phyloP scores from a whole-genome alignment of 2,888 invertebrate genomes.

The Beris morrisii region DNA sequence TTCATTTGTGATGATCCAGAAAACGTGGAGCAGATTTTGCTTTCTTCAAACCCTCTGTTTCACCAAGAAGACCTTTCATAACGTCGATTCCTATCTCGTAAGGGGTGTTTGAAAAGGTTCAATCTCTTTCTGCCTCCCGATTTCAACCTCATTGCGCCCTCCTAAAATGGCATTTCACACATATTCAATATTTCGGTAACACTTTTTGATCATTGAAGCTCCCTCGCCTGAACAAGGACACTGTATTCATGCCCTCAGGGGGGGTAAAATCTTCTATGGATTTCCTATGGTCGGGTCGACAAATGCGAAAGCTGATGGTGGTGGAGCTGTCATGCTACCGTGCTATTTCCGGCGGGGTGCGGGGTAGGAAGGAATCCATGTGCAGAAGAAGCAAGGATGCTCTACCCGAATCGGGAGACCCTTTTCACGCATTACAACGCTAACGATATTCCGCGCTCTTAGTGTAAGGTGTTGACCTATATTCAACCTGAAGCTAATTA shows the following conservation, averaged over 20 bases:
- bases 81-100: too few relatives aligned
- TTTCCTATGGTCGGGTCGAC: not conserved
- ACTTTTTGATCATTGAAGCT: conserved; percentile 9
- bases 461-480: conserved; percentile 30
- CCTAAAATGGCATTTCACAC: not conserved
- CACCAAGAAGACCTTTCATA: too few relatives aligned
- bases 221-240: not conserved
- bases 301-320: not conserved
- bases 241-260: not conserved
- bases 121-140: not conserved
- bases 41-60: too few relatives aligned
- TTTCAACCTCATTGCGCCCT: not conserved
- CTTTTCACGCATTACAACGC: conserved; percentile 1
- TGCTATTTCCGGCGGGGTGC: not conserved
- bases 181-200: conserved; percentile 2
- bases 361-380: not conserved
- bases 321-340: not conserved
- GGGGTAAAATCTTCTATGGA: not conserved
- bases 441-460: conserved; percentile 15
- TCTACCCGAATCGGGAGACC: not conserved
- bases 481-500: conserved; percentile 32
- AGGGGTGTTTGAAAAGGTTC: too few relatives aligned
- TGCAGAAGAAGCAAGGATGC: too few relatives aligned
- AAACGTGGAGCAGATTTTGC: too few relatives aligned
- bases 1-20: too few relatives aligned